These are phyloP conservation scores for Acanthosepion lycidas DNA, from an alignment of 2,888 invertebrate species.

Conservation along the genomic window DNA sequence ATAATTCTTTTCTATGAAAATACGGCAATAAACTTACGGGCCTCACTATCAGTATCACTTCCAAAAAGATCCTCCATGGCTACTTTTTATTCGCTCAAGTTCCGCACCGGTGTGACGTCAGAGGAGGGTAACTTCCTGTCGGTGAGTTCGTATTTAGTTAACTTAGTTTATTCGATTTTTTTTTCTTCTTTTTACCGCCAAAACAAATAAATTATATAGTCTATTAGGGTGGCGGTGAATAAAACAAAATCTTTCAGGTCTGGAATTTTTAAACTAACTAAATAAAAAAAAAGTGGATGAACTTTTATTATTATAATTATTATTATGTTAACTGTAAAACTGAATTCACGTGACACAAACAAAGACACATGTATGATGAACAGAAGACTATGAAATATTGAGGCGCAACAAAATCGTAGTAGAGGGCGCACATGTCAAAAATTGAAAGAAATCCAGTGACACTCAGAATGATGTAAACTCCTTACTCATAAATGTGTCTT, in stretches of 20 bases:
- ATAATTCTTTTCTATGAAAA: neutral
- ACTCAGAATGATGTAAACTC: neutral
- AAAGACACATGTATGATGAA: constrained; percentile 56
- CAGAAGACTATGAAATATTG: neutral
- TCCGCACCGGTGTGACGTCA: constrained; percentile 44
- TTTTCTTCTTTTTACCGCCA: neutral
- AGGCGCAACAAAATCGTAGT: neutral
- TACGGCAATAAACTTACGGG: neutral
- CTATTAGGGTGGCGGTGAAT: neutral
- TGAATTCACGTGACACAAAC: constrained; percentile 56
- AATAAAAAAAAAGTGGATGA: neutral
- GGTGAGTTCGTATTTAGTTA: neutral
- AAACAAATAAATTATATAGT: neutral
- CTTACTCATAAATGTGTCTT: neutral
- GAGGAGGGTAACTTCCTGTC: neutral
- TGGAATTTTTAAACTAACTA: neutral
- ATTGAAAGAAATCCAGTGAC: neutral
- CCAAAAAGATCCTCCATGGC: constrained; percentile 58
- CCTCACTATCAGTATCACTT: constrained; percentile 58
- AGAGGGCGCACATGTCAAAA: neutral
- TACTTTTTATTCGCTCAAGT: constrained; percentile 53
- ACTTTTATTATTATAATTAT: neutral
- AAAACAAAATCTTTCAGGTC: neutral
- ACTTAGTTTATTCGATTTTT: neutral
- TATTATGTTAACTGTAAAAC: neutral